Percentiles rank a stretch among this genome's conserved stretches.
These are phyloP conservation scores for Sapayoa aenigma DNA, from an alignment of 2,113 vertebrate species.

Conservation along the genomic window DNA sequence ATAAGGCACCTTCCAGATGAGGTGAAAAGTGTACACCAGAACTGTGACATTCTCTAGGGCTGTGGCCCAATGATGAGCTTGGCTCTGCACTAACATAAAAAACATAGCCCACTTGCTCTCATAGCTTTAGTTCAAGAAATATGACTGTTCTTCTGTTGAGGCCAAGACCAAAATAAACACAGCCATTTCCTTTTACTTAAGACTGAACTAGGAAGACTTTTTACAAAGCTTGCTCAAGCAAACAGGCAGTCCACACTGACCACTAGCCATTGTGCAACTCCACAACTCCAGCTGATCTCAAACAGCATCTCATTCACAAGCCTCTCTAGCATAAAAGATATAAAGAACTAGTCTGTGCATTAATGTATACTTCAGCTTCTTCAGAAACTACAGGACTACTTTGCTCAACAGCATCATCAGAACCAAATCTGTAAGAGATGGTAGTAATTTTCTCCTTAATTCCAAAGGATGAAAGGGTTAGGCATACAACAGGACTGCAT, in stretches of 20 bases:
- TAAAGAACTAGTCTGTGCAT: neutral
- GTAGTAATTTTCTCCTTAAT: neutral
- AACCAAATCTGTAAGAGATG: neutral
- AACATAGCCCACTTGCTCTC: neutral
- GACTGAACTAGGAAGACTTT: neutral
- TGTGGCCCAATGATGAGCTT: neutral
- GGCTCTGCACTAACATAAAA: neutral
- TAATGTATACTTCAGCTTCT: neutral
- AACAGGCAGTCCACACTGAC: neutral
- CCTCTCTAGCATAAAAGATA: neutral
- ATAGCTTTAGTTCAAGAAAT: neutral
- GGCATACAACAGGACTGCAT: neutral
- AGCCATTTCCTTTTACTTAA: neutral
- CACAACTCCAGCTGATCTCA: neutral
- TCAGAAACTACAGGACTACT: neutral
- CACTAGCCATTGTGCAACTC: fast-evolving
- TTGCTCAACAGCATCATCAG: neutral
- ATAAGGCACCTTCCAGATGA: neutral
- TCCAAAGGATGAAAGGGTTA: neutral
- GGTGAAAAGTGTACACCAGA: neutral
- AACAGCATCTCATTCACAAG: neutral
- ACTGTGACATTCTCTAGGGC: neutral
- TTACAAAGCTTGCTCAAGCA: neutral
- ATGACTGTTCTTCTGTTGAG: neutral
- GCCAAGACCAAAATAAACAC: neutral